A percentile compares a stretch with the other conserved stretches of the same genome.
These are phyloP conservation scores for Monopterus albus DNA, from an alignment of 2,113 vertebrate species.

Conservation along the genomic window DNA sequence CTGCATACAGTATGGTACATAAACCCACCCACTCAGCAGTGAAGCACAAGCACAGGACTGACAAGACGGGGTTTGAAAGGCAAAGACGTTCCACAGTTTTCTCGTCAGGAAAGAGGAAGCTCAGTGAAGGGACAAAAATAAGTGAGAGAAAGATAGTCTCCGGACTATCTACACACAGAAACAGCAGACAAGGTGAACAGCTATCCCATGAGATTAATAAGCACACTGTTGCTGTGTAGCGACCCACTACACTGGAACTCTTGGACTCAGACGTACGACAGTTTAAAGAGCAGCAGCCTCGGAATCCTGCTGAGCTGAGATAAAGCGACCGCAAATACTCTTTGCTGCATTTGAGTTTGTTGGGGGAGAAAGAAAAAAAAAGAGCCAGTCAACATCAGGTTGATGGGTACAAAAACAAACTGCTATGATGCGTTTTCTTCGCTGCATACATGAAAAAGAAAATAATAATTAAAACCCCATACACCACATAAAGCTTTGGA, in stretches of 20 bases:
- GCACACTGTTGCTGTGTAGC: conserved; percentile 14
- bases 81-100: conserved; percentile 20
- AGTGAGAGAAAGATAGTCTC: conserved; percentile 23
- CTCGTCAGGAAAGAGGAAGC: conserved; percentile 24
- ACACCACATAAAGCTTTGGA: conserved; percentile 72
- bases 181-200: conserved; percentile 28
- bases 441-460: conserved; percentile 24
- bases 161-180: conserved; percentile 46
- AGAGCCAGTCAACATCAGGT: conserved; percentile 11
- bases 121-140: neutral
- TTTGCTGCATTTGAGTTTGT: conserved; percentile 62
- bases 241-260: neutral
- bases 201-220: conserved; percentile 43
- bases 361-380: conserved; percentile 18
- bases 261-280: conserved; percentile 19
- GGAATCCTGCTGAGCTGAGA: conserved; percentile 19
- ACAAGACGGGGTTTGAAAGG: conserved; percentile 23
- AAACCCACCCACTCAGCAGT: conserved; percentile 33
- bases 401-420: conserved; percentile 38
- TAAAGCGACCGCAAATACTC: conserved; percentile 61
- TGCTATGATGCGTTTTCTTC: conserved; percentile 16
- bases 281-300: conserved; percentile 33
- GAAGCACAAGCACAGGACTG: conserved; percentile 41
- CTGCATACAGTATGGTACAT: conserved; percentile 69
- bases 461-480: conserved; percentile 24